Evolutionary conservation across 2,888 invertebrate species (phyloP).

Genomic region (Tipula helvola): DNA sequence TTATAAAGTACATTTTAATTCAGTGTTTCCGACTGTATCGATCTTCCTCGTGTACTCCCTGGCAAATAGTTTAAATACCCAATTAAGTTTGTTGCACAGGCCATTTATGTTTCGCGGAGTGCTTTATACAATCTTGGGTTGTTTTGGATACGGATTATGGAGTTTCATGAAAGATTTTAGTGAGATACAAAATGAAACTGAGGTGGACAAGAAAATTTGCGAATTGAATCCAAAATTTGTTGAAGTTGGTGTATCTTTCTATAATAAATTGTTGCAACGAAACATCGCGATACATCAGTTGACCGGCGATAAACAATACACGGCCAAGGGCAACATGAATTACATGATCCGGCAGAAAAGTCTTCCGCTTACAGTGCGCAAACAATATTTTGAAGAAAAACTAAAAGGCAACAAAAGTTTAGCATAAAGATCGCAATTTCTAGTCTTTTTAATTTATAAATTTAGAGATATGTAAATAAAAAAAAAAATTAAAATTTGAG

Average conservation of each 20-base stretch:
- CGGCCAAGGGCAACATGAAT: slow-evolving; percentile 56
- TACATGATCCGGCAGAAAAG: slow-evolving; percentile 50
- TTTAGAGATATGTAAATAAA: neutral
- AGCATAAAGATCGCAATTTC: neutral
- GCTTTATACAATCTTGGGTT: slow-evolving; percentile 43
- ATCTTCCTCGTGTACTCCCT: slow-evolving; percentile 41
- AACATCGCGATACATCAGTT: slow-evolving; percentile 59
- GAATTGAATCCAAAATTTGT: slow-evolving; percentile 46
- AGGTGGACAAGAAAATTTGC: slow-evolving; percentile 49
- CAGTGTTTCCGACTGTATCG: slow-evolving; percentile 38
- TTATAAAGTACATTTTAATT: slow-evolving; percentile 44
- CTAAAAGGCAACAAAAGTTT: slow-evolving; percentile 21
- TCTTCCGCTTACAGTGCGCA: slow-evolving; percentile 51
- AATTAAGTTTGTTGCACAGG: slow-evolving; percentile 41
- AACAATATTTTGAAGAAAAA: slow-evolving; percentile 47
- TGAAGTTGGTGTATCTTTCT: slow-evolving; percentile 64
- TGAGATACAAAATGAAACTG: slow-evolving; percentile 47
- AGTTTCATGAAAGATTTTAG: slow-evolving; percentile 50
- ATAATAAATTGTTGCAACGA: slow-evolving; percentile 54
- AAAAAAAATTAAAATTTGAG: neutral
- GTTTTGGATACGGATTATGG: slow-evolving; percentile 48
- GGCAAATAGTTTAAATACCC: slow-evolving; percentile 40
- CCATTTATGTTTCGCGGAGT: slow-evolving; percentile 36
- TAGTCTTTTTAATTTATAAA: neutral
- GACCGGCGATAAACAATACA: slow-evolving; percentile 50